These are phyloP conservation scores for Drosophila borborema DNA, from an alignment of 2,888 invertebrate genomes.

Conservation along the genomic window DNA sequence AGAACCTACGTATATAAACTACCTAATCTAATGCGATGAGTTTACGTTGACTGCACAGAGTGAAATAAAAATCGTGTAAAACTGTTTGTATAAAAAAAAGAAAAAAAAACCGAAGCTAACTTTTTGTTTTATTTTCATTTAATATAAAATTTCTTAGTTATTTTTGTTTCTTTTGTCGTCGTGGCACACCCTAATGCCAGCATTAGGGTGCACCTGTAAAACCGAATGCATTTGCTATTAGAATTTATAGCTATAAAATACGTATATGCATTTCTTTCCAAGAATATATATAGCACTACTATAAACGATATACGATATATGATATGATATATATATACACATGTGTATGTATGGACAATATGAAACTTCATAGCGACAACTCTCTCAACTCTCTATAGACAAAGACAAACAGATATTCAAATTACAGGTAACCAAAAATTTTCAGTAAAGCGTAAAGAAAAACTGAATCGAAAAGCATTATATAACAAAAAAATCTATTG, in stretches of 20 bases:
- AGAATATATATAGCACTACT: conserved; percentile 36
- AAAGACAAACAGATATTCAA: conserved; percentile 29
- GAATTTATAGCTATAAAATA: conserved; percentile 75
- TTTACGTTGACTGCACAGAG: conserved; percentile 33
- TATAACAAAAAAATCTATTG: not conserved
- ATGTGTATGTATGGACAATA: conserved; percentile 70
- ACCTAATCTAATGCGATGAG: conserved; percentile 32
- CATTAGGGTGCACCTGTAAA: conserved; percentile 24
- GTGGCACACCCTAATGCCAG: conserved; percentile 17
- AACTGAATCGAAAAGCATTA: conserved; percentile 1
- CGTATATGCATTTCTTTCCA: conserved; percentile 47
- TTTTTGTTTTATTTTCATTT: conserved; percentile 51
- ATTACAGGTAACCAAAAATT: conserved; percentile 47
- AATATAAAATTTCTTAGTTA: not conserved
- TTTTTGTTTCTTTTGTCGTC: conserved; percentile 6
- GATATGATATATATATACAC: conserved; percentile 29
- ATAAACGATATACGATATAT: conserved; percentile 21
- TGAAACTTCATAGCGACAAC: conserved; percentile 8
- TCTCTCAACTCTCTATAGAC: conserved; percentile 1
- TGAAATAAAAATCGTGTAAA: conserved; percentile 64
- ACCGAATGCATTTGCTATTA: conserved; percentile 79
- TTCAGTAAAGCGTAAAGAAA: not conserved
- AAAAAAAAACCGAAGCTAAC: conserved; percentile 59
- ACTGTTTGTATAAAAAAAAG: conserved; percentile 75
- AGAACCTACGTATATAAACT: conserved; percentile 48